Evolutionary conservation across 2,113 vertebrate genomes (phyloP).

Genomic region (Eudyptes chrysolophus): DNA sequence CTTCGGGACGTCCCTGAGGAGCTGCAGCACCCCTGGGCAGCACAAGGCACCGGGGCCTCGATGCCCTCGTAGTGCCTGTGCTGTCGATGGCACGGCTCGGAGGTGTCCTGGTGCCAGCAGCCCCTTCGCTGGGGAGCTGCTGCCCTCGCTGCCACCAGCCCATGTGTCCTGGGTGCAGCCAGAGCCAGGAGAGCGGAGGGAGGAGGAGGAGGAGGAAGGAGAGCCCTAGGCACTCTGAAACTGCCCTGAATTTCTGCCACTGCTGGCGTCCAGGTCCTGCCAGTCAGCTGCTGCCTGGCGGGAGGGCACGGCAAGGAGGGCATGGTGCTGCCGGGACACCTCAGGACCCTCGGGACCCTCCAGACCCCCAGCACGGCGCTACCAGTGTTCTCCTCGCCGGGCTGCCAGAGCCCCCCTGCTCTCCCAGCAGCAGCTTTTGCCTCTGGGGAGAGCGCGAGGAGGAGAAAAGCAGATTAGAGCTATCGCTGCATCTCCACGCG

Average conservation of each 20-base stretch:
- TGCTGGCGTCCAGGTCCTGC: not conserved
- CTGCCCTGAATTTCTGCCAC: not conserved
- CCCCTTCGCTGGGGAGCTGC: not conserved
- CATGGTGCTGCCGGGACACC: not conserved
- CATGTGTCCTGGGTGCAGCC: rapidly evolving
- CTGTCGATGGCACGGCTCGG: rapidly evolving
- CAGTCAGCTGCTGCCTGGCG: not conserved
- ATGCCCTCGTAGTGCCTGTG: rapidly evolving
- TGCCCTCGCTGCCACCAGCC: not conserved
- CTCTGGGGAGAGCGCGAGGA: not conserved
- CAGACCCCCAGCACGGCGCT: rapidly evolving
- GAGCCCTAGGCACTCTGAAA: not conserved
- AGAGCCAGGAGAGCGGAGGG: rapidly evolving
- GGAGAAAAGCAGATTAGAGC: conserved; percentile 20
- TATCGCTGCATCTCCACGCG: not conserved
- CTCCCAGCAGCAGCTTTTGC: not conserved
- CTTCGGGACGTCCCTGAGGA: not conserved
- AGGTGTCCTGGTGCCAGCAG: not conserved
- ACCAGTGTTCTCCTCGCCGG: rapidly evolving
- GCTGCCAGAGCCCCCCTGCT: not conserved
- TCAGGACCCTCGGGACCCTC: rapidly evolving
- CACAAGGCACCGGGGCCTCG: no score
- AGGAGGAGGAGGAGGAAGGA: not conserved
- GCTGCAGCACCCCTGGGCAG: not conserved
- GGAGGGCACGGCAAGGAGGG: rapidly evolving